Conservation (phyloP, 1,140 invertebrate genomes). For the Hypsibius dujardini region DNA sequence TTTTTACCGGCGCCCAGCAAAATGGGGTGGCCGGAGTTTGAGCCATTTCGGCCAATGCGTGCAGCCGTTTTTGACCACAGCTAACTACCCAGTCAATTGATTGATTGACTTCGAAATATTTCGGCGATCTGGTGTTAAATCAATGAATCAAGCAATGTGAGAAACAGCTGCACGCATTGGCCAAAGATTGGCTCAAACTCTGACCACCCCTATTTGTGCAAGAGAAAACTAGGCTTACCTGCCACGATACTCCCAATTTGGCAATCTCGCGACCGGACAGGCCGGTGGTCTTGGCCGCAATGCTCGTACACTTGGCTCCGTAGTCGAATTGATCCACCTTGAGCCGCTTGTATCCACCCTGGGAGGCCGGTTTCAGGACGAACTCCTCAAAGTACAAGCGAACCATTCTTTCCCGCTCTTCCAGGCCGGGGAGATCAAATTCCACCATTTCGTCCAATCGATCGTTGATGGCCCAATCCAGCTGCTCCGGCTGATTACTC, state of each 20-base stretch:
- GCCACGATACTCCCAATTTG: constrained; percentile 87
- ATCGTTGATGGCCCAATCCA: constrained; percentile 72
- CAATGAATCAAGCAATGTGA: too few relatives aligned
- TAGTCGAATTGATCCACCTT: constrained; percentile 91
- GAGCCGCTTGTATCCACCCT: constrained; percentile 53
- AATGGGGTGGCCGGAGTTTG: too few relatives aligned
- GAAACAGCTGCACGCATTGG: too few relatives aligned
- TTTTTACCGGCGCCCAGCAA: too few relatives aligned
- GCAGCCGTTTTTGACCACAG: too few relatives aligned
- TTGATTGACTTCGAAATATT: too few relatives aligned
- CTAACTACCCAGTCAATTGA: too few relatives aligned
- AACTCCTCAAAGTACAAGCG: constrained; percentile 91
- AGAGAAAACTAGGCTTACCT: too few relatives aligned
- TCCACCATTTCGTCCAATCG: constrained; percentile 92
- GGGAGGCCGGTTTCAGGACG: constrained; percentile 66
- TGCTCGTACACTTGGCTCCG: constrained; percentile 59
- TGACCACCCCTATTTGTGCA: too few relatives aligned
- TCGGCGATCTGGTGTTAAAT: too few relatives aligned
- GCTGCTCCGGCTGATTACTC: constrained; percentile 94
- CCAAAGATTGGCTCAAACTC: too few relatives aligned
- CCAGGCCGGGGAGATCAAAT: constrained; percentile 66
- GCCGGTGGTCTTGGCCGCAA: constrained; percentile 67
- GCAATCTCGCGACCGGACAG: constrained; percentile 91
- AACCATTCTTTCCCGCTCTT: constrained; percentile 81
- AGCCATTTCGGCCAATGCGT: too few relatives aligned